Percentiles rank a stretch among this genome's conserved stretches.
These are phyloP conservation scores for Arrhopalites spinosus DNA, from an alignment of 2,888 invertebrate genomes.

Conservation along the genomic window DNA sequence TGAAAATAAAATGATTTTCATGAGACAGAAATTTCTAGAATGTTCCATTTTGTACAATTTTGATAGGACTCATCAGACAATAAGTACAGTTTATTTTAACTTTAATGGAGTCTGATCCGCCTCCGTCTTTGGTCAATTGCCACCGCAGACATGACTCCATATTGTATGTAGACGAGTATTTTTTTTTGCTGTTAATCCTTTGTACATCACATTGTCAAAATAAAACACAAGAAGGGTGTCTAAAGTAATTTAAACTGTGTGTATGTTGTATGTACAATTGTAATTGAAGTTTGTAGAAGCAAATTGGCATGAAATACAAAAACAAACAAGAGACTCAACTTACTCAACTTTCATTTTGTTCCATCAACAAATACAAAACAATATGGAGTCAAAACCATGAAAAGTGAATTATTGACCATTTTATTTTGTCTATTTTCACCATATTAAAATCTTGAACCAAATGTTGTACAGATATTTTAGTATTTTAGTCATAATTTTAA, in stretches of 20 bases:
- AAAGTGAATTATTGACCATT: no score
- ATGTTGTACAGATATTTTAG: no score
- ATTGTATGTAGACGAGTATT: no score
- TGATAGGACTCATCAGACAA: conserved; percentile 7
- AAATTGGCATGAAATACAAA: not conserved
- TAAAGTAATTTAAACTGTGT: no score
- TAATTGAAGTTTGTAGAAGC: not conserved
- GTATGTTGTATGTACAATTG: no score
- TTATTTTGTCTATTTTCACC: no score
- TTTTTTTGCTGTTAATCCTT: not conserved
- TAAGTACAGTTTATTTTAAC: conserved; percentile 13
- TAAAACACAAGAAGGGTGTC: no score
- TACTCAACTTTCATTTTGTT: no score
- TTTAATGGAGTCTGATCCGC: conserved; percentile 9
- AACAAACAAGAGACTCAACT: not conserved
- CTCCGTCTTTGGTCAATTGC: conserved; percentile 29
- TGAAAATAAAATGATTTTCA: not conserved
- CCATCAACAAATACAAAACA: not conserved
- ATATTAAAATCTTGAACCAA: no score
- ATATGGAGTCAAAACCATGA: no score
- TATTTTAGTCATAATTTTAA: no score
- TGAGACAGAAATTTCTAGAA: not conserved
- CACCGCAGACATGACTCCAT: not conserved
- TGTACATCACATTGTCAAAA: no score
- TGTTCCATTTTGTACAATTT: conserved; percentile 4